Evolutionary conservation across 2,888 invertebrate species (phyloP), one percentile per base, ranked within the genome.

Genomic region (Phalera bucephala): DNA sequence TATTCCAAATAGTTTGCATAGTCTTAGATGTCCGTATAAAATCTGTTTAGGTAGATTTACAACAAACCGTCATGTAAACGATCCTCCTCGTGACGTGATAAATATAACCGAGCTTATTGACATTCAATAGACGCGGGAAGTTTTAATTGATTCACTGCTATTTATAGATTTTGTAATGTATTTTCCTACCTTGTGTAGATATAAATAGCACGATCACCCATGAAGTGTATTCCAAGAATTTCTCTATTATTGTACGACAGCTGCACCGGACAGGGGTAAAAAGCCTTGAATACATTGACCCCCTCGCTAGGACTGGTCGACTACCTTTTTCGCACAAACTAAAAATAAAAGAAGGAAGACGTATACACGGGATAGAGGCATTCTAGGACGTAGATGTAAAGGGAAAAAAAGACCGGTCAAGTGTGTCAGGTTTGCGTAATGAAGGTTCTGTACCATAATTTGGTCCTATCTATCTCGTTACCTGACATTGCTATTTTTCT

Each of bases 211-310:
- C 48, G 68, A 71, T 66, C 64, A 64, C 65, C 61, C 58, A 67
- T 67, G 66, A 57, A 51, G 64, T 61, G 59, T 56, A 68, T 80
- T 78, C 81, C 62, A 70, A 77, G 71, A 80, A 84, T 79, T 71
- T 81, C 74, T 76, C 61, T 67, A 73, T 78, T 83, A 84, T 87
- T 87, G 87, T 86, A 84, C 86, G 86, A 86, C 86, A 85, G 76
- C 82, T 84, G 85, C 83, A 58, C 51, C 60, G 11, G 58, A 49
- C 56, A 63, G 70, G 78, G 84, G 80, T 81, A 85, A 83, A 65
- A 78, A 79, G 73, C 81, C 86, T 82, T 50, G 72, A 68, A 81
- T 76, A 66, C 87, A 56, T 85, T 85, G 85, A 87, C 81, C 81
- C 75, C 72, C 45, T 46, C 62, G 63, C 71, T 53, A 48, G 61